These are phyloP conservation scores for Xenops minutus DNA, from an alignment of 2,797 vertebrate species.

Conservation along the genomic window DNA sequence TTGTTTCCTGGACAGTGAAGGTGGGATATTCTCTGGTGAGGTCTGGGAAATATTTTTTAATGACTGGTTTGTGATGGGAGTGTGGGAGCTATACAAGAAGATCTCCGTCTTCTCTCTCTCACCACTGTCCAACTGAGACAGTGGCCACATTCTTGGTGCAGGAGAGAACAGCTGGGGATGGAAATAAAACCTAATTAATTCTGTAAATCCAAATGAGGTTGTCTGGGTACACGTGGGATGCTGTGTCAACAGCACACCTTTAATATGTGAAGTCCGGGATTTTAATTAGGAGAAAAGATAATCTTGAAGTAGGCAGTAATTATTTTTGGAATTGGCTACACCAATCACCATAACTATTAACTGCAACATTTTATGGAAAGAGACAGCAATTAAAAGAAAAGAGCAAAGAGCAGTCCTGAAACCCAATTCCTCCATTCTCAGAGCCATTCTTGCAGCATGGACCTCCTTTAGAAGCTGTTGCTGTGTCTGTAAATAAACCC, in stretches of 20 bases:
- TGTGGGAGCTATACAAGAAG: background rate
- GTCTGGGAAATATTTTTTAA: background rate
- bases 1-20: background rate
- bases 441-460: background rate
- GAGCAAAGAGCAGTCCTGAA: constrained; percentile 28
- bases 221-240: constrained; percentile 54
- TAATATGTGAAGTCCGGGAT: constrained; percentile 68
- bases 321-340: constrained; percentile 71
- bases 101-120: constrained; percentile 10
- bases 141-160: background rate
- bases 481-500: constrained; percentile 3
- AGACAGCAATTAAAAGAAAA: constrained; percentile 53
- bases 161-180: constrained; percentile 72
- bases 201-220: constrained; percentile 71
- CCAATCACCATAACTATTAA: constrained; percentile 65
- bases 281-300: constrained; percentile 78
- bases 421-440: background rate
- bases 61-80: background rate
- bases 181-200: constrained; percentile 79
- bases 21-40: background rate
- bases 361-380: constrained; percentile 28
- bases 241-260: constrained; percentile 68
- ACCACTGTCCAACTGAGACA: constrained; percentile 50
- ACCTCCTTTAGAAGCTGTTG: background rate
- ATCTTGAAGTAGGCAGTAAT: constrained; percentile 73